A percentile compares a stretch with the other conserved stretches of the same genome.
phyloP scores from a whole-genome alignment of 2,888 invertebrate genomes.

The Stratiomys singularior region DNA sequence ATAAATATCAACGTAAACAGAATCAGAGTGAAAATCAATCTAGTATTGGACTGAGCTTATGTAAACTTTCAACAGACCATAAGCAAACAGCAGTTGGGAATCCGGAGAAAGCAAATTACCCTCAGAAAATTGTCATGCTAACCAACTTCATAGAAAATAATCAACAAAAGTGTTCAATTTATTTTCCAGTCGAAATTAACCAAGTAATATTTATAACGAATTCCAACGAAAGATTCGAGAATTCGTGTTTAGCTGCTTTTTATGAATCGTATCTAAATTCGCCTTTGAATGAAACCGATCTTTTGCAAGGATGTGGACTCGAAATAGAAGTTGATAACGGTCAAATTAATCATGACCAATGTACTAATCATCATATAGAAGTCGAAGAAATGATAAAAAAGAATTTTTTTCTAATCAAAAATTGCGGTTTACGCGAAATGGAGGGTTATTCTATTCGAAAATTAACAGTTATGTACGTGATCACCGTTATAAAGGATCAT shows the following conservation, averaged over 20 bases:
- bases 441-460: slow-evolving; percentile 71
- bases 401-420: slow-evolving; percentile 68
- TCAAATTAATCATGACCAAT: background rate
- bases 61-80: too few species aligned
- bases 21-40: slow-evolving; percentile 45
- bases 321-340: slow-evolving; percentile 45
- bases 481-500: background rate
- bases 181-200: slow-evolving; percentile 76
- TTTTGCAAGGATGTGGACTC: slow-evolving; percentile 25
- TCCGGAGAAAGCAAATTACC: background rate
- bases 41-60: too few species aligned
- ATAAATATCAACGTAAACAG: slow-evolving; percentile 54
- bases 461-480: slow-evolving; percentile 57
- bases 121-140: slow-evolving; percentile 86
- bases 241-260: slow-evolving; percentile 50
- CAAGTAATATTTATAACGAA: slow-evolving; percentile 65
- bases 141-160: slow-evolving; percentile 88
- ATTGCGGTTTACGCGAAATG: slow-evolving; percentile 68
- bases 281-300: background rate
- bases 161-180: slow-evolving; percentile 88
- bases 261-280: slow-evolving; percentile 52
- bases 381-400: slow-evolving; percentile 54
- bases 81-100: slow-evolving; percentile 69
- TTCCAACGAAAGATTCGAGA: slow-evolving; percentile 52
- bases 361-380: slow-evolving; percentile 48